phyloP scores from a whole-genome alignment of 2,113 vertebrate species.

The Muntiacus muntjak region DNA sequence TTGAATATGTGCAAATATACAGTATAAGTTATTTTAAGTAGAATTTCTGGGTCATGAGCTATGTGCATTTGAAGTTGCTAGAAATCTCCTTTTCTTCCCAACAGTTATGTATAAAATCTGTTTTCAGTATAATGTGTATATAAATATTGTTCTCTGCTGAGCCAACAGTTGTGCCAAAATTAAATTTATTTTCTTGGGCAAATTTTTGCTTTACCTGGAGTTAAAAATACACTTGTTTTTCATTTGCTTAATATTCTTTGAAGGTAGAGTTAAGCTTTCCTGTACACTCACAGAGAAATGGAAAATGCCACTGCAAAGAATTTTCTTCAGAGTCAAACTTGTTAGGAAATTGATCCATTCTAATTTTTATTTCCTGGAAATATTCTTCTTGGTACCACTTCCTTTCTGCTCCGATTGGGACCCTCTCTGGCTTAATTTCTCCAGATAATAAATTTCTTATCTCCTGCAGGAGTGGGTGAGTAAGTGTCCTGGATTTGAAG shows the following conservation, averaged over 20 bases:
- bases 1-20: neutral
- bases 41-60: neutral
- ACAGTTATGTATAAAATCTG: neutral
- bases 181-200: conserved; percentile 26
- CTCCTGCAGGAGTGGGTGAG: neutral
- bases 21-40: neutral
- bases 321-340: neutral
- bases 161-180: neutral
- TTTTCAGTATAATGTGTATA: neutral
- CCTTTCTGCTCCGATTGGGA: neutral
- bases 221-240: conserved; percentile 2
- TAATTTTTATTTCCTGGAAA: conserved; percentile 5
- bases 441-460: neutral
- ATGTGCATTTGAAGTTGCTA: conserved; percentile 9
- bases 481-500: neutral
- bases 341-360: neutral
- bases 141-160: neutral
- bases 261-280: neutral
- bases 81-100: neutral
- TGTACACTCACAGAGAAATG: neutral
- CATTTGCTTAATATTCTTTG: conserved; percentile 3
- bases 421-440: neutral
- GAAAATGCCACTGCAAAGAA: neutral
- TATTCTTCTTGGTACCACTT: neutral
- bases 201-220: conserved; percentile 31